Base-by-base conservation (phyloP, 2,113 vertebrate genomes). In the Tringa solitaria region DNA sequence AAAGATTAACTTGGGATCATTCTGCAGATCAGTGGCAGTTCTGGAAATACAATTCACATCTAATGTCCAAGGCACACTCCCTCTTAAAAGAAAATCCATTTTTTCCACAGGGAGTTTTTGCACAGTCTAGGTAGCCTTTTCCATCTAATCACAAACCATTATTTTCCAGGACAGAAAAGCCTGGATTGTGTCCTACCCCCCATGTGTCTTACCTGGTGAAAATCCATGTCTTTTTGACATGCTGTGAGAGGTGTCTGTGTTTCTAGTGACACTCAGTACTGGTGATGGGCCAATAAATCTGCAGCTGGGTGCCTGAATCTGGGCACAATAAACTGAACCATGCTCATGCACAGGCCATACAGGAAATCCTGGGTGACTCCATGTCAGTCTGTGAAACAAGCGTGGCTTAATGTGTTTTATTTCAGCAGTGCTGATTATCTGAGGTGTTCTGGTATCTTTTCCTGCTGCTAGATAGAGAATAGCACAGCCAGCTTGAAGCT, bases 271-370 rank as follows among this genome's bases (percentile, higher is more conserved):
- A 37, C 45, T 6, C 12, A 67, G 20, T 30, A 18, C 45, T 9
- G 4, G 26, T 19, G 60, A 8, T 22, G 65, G 18, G 39, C 28
- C 22, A 32, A 6, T 4, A 37, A 93, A 30, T 28, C 21, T 50
- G 21, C 21, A 26, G 7, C 68, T 51, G 57, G 33, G 6, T 18
- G 12, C 59, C 35, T 27, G 14, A 69, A 43, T 41, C 13, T 21
- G 75, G 60, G 19, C 19, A 10, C 10, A 18, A 18, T 6, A 3
- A 22, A 13, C 21, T 15, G 11, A 1, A 32, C 4, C 2, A 1
- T 10, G 7, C 33, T 46, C 4, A 0, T 12, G 19, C 11, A n/a
- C 16, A 20, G 22, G 3, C 16, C 4, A 1, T 2, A 2, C 23
- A 19, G 27, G 48, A 32, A 11, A 20, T 23, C 20, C 33, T 12